These are phyloP conservation scores for Iguana delicatissima DNA, from an alignment of 2,797 vertebrate genomes.

Conservation along the genomic window DNA sequence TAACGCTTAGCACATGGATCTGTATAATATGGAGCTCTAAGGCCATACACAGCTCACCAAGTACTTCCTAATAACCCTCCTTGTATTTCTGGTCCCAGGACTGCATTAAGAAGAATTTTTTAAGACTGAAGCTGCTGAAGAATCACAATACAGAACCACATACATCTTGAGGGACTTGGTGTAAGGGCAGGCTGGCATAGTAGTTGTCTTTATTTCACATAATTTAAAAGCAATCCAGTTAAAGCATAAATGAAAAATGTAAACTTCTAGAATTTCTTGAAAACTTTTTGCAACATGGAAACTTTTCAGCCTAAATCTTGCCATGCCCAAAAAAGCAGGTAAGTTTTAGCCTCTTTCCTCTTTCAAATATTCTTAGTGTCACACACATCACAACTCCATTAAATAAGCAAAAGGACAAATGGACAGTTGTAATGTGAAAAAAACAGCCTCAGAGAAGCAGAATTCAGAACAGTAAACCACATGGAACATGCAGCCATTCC, in stretches of 20 bases:
- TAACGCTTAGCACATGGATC: slow-evolving; percentile 49
- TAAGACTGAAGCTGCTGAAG: neutral
- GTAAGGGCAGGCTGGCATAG: slow-evolving; percentile 54
- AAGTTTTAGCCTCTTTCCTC: slow-evolving; percentile 60
- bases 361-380: slow-evolving; percentile 71
- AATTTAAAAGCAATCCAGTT: neutral
- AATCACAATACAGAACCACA: neutral
- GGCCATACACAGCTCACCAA: neutral
- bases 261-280: slow-evolving; percentile 50
- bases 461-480: slow-evolving; percentile 50
- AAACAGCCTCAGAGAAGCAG: slow-evolving; percentile 61
- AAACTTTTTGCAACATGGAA: slow-evolving; percentile 18
- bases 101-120: neutral
- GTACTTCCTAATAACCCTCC: neutral
- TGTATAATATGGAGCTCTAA: neutral
- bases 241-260: slow-evolving; percentile 45
- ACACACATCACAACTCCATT: slow-evolving; percentile 47
- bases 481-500: slow-evolving; percentile 50
- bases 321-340: slow-evolving; percentile 52
- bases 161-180: slow-evolving; percentile 37
- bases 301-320: slow-evolving; percentile 54
- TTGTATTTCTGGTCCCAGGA: neutral
- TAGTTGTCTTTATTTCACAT: neutral
- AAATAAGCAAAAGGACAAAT: slow-evolving; percentile 48
- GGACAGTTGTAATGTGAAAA: slow-evolving; percentile 42